A percentile compares a stretch with the other conserved stretches of the same genome.
These are phyloP conservation scores for Timema cristinae DNA, from an alignment of 2,888 invertebrate genomes.

Conservation along the genomic window DNA sequence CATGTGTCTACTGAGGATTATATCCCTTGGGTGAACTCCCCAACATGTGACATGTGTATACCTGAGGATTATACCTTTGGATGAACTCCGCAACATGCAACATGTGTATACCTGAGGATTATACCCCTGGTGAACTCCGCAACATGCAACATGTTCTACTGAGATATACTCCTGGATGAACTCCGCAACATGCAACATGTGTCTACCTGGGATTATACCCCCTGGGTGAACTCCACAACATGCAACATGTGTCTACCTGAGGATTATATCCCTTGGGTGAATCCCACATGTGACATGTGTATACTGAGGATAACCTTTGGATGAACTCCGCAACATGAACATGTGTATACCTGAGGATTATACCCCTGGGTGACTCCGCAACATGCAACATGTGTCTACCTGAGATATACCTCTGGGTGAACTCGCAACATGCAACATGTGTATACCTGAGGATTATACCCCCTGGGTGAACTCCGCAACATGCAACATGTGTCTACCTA, in stretches of 20 bases:
- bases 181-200: slow-evolving; percentile 16
- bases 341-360: slow-evolving; percentile 47
- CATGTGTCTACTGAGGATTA: slow-evolving; percentile 38
- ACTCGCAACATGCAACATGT: slow-evolving; percentile 16
- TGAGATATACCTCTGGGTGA: slow-evolving; percentile 53
- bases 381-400: slow-evolving; percentile 39
- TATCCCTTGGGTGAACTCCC: slow-evolving; percentile 54
- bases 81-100: slow-evolving; percentile 18
- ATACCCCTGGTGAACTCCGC: slow-evolving; percentile 48
- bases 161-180: neutral
- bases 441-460: slow-evolving; percentile 39
- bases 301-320: slow-evolving; percentile 36
- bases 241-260: slow-evolving; percentile 40
- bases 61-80: neutral
- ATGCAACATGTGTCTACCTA: slow-evolving; percentile 41
- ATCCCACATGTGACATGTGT: slow-evolving; percentile 18
- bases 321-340: slow-evolving; percentile 16
- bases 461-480: slow-evolving; percentile 9
- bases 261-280: neutral
- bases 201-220: slow-evolving; percentile 43
- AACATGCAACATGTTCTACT: slow-evolving; percentile 37
- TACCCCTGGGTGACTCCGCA: slow-evolving; percentile 48
- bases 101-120: slow-evolving; percentile 47
- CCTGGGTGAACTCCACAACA: slow-evolving; percentile 12
- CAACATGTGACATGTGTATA: too few species aligned